Base-by-base conservation (phyloP, 2,113 vertebrate species). In the Aplodontia rufa region DNA sequence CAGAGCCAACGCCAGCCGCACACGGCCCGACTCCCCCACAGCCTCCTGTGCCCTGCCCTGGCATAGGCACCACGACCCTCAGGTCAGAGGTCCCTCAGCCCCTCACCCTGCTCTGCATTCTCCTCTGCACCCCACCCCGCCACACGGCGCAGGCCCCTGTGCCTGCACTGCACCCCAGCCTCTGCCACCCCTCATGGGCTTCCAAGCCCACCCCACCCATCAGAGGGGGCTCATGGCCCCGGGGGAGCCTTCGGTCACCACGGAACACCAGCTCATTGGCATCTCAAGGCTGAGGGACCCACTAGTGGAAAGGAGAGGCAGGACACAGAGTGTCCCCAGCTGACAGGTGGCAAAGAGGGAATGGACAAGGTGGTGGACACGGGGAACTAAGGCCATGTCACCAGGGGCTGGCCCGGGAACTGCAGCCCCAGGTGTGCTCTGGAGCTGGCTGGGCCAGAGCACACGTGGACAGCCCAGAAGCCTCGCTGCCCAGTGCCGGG, bases 261-360 rank as follows among this genome's bases (percentile, higher is more conserved):
- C n/a, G n/a, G n/a, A 20, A 11, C 66, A 11, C n/a, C 81, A 47
- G 45, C 20, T 69, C 45, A 40, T 0, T 2, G 37, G 75, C 26
- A 3, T 22, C 92, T 81, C 45, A 26, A 17, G n/a, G 22, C 64
- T 35, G 32, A n/a, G 40, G 72, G 51, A 30, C 37, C 28, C 40
- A 5, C 10, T 26, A 3, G 12, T 12, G 11, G n/a, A 17, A 0
- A 1, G 17, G 24, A 42, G 1, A 16, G 22, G 32, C 51, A 28
- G 71, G 6, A 13, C 30, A 40, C 9, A 1, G 3, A 1, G 1
- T 35, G 47, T 37, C 35, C 0, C n/a, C 11, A 22, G 80, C 13
- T 17, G 2, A 13, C 19, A 20, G 49, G 68, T 49, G 32, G 60
- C 19, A 30, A 30, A 40, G 5, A 0, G 24, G n/a, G 30, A 37